Conservation (phyloP, 2,113 vertebrate genomes). For the Chroicocephalus ridibundus region DNA sequence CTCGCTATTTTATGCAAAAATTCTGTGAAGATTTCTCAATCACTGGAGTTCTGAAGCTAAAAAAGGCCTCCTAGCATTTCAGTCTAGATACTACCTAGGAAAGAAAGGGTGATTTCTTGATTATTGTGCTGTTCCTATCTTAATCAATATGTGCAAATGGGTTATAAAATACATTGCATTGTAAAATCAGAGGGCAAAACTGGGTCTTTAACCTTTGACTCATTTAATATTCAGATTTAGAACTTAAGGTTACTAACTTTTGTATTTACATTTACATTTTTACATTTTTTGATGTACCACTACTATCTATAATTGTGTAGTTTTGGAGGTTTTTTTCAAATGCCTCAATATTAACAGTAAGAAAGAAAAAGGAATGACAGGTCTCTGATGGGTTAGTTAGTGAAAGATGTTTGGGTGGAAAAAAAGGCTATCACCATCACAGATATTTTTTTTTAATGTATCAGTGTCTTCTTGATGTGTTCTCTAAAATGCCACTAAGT, state of each 20-base stretch:
- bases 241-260: neutral
- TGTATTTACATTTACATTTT: neutral
- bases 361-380: neutral
- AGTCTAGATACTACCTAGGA: neutral
- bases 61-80: neutral
- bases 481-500: neutral
- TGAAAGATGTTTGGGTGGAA: neutral
- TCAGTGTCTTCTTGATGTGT: neutral
- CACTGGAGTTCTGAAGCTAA: neutral
- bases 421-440: neutral
- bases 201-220: neutral
- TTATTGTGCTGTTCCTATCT: neutral
- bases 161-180: neutral
- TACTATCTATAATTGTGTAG: neutral
- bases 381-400: neutral
- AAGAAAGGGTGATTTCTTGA: neutral
- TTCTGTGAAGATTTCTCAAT: neutral
- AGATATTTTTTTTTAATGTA: neutral
- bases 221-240: neutral
- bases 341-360: neutral
- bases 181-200: neutral
- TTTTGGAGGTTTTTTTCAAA: neutral
- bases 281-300: neutral
- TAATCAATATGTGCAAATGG: neutral
- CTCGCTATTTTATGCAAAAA: neutral